Percentiles rank a stretch among this genome's conserved stretches.
phyloP scores from a whole-genome alignment of 2,888 invertebrate species.

The Sceliomorpha sp. region DNA sequence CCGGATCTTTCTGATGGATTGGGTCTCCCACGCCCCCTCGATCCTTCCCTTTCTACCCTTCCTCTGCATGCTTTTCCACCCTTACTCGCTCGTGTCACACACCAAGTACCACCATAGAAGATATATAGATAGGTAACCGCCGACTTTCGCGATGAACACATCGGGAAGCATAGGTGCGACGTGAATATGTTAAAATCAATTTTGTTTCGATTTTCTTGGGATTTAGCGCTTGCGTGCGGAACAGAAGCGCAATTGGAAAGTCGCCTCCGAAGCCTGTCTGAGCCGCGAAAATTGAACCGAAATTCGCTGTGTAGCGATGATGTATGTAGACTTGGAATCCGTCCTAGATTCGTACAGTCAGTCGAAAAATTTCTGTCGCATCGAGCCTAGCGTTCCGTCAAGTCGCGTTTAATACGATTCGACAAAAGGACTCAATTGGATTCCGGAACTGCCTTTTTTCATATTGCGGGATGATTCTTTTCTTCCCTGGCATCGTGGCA shows the following conservation, averaged over 20 bases:
- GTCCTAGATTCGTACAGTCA: conserved; percentile 39
- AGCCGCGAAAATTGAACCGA: conserved; percentile 56
- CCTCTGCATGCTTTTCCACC: conserved; percentile 34
- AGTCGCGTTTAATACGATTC: too few species aligned
- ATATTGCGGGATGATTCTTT: too few species aligned
- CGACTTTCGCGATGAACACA: conserved; percentile 30
- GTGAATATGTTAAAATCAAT: conserved; percentile 41
- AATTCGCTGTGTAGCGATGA: conserved; percentile 52
- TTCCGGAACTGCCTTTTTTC: conserved; percentile 36
- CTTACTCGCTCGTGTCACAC: conserved; percentile 45
- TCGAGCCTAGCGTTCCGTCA: too few species aligned
- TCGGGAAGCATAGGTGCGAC: conserved; percentile 25
- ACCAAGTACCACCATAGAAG: conserved; percentile 33
- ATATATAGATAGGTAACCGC: conserved; percentile 18
- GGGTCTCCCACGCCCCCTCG: conserved; percentile 60
- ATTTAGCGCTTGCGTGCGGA: conserved; percentile 33
- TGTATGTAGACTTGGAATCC: conserved; percentile 48
- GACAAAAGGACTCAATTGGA: too few species aligned
- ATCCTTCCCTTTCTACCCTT: conserved; percentile 29
- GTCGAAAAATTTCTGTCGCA: conserved; percentile 42
- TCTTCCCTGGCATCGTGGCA: too few species aligned
- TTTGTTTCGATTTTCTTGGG: conserved; percentile 56
- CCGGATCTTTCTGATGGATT: conserved; percentile 73
- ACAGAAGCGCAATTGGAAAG: conserved; percentile 43
- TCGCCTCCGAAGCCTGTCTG: conserved; percentile 48